Conservation (phyloP, 1,140 invertebrate species). For the Dolichoris vasculosae region DNA sequence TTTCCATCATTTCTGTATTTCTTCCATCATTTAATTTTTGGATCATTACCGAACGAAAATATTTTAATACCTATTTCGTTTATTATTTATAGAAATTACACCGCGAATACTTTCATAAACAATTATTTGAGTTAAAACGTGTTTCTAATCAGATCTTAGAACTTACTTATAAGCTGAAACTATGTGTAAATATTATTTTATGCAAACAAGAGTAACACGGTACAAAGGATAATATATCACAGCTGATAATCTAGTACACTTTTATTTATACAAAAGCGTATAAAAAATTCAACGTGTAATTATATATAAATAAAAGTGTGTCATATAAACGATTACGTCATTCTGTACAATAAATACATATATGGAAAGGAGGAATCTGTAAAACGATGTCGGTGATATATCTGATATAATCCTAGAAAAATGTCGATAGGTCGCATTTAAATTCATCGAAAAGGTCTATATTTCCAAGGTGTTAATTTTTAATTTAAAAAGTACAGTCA, state of each 20-base stretch:
- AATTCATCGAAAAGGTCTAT: not conserved
- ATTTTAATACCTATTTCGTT: no score
- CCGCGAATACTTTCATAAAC: not conserved
- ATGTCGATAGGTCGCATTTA: not conserved
- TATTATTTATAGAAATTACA: not conserved
- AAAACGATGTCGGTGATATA: not conserved
- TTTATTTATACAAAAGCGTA: not conserved
- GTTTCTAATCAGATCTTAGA: not conserved
- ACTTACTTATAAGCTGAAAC: not conserved
- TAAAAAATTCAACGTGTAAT: not conserved
- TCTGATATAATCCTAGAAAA: not conserved
- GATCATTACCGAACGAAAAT: no score
- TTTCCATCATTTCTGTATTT: not conserved
- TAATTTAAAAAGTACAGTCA: not conserved
- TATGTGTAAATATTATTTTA: not conserved
- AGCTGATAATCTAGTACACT: not conserved
- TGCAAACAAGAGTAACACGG: not conserved
- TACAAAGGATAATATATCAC: conserved; percentile 7
- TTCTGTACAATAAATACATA: not conserved
- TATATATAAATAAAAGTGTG: not conserved
- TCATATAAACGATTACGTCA: not conserved
- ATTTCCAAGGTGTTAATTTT: not conserved
- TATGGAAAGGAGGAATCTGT: not conserved
- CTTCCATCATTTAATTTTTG: not conserved
- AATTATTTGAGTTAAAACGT: not conserved